Percentiles rank a stretch among this genome's conserved stretches.
Conservation (phyloP, 2,113 vertebrate species). For the Takifugu flavidus region DNA sequence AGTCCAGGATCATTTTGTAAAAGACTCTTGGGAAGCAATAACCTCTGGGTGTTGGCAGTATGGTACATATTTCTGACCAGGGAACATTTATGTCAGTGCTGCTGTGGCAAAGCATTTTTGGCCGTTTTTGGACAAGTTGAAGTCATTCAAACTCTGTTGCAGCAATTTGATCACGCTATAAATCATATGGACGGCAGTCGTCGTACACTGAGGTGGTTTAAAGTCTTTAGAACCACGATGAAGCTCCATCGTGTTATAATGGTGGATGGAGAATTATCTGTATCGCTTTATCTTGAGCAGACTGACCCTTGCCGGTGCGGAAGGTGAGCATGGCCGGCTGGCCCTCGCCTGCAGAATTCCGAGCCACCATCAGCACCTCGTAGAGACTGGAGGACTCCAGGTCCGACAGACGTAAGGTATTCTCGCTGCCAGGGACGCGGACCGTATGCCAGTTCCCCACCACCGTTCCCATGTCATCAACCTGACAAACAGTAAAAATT, state of each 20-base stretch:
- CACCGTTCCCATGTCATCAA: slow-evolving; percentile 78
- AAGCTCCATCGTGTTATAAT: neutral
- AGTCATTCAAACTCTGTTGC: neutral
- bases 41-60: slow-evolving; percentile 27
- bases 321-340: slow-evolving; percentile 98
- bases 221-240: too few species aligned
- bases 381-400: slow-evolving; percentile 93
- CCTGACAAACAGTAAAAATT: slow-evolving; percentile 68
- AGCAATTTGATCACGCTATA: neutral
- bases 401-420: slow-evolving; percentile 85
- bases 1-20: slow-evolving; percentile 8
- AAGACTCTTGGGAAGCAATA: slow-evolving; percentile 27
- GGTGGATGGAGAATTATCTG: neutral
- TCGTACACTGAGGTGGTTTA: neutral
- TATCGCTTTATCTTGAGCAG: neutral
- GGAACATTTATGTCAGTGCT: slow-evolving; percentile 24
- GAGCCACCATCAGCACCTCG: slow-evolving; percentile 95
- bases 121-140: slow-evolving; percentile 25
- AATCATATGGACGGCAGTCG: neutral
- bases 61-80: slow-evolving; percentile 39
- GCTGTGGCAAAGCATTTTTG: slow-evolving; percentile 24
- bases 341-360: slow-evolving; percentile 85
- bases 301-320: slow-evolving; percentile 91
- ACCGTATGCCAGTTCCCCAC: slow-evolving; percentile 87
- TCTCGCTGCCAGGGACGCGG: slow-evolving; percentile 92